Conservation (phyloP, 2,797 vertebrate genomes). For the Typhlichthys eigenmanni region DNA sequence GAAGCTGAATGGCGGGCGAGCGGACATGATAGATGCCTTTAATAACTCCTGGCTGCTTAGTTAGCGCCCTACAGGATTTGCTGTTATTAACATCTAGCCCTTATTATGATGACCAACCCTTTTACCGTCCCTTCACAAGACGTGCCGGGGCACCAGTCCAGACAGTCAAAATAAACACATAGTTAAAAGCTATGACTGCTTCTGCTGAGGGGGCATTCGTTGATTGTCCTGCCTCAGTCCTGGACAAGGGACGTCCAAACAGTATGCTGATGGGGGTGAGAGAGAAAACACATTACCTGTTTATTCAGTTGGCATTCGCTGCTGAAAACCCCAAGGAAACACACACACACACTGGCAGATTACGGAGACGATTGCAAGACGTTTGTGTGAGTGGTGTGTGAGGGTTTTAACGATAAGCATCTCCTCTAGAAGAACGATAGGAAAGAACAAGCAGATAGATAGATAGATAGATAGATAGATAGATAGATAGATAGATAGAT, state of each 20-base stretch:
- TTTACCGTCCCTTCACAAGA: slow-evolving; percentile 48
- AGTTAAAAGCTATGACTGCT: slow-evolving; percentile 39
- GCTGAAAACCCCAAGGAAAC: neutral
- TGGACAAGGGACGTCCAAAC: slow-evolving; percentile 27
- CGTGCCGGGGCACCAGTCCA: slow-evolving; percentile 47
- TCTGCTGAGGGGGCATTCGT: slow-evolving; percentile 67
- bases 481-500: too few relatives aligned
- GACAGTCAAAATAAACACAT: slow-evolving; percentile 61
- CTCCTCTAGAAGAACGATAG: slow-evolving; percentile 29
- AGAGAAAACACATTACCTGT: slow-evolving; percentile 51
- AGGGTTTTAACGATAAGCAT: slow-evolving; percentile 57
- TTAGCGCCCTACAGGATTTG: slow-evolving; percentile 65
- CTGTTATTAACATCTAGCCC: slow-evolving; percentile 74
- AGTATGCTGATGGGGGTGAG: slow-evolving; percentile 28
- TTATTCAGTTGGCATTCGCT: slow-evolving; percentile 35
- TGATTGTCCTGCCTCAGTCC: slow-evolving; percentile 50
- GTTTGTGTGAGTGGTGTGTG: slow-evolving; percentile 35
- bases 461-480: too few relatives aligned
- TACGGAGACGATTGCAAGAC: slow-evolving; percentile 13
- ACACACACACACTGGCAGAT: slow-evolving; percentile 9
- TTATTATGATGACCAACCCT: slow-evolving; percentile 71
- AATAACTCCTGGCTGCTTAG: slow-evolving; percentile 73
- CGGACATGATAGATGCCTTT: slow-evolving; percentile 77
- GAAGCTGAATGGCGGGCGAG: slow-evolving; percentile 53
- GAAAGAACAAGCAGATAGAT: neutral